These are phyloP conservation scores for Grallaria varia DNA, from an alignment of 2,113 vertebrate species.

Conservation along the genomic window DNA sequence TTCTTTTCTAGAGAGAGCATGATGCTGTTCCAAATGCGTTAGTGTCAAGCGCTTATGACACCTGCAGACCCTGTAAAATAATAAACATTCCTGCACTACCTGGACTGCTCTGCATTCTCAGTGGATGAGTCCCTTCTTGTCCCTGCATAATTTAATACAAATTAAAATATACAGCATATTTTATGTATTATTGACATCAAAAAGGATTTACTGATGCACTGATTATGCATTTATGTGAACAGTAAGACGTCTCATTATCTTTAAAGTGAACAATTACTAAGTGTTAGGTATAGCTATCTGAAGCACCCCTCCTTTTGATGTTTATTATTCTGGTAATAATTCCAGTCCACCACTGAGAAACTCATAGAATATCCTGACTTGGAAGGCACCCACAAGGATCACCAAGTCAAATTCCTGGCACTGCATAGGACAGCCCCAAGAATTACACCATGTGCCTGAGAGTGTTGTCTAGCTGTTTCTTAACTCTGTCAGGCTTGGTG, in stretches of 20 bases:
- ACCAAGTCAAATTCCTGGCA: rapidly evolving
- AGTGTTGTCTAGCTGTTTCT: neutral
- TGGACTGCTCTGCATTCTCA: neutral
- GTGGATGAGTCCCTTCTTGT: neutral
- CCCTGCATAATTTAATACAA: neutral
- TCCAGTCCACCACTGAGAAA: neutral
- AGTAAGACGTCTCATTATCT: neutral
- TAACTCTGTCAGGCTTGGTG: neutral
- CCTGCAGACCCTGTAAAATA: neutral
- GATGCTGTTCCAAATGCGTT: neutral
- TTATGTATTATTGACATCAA: neutral
- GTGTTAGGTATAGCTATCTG: neutral
- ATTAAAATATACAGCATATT: neutral
- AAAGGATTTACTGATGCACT: neutral
- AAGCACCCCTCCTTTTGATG: neutral
- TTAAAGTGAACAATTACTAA: neutral
- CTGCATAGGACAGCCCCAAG: neutral
- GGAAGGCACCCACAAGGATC: neutral
- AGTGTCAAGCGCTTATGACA: neutral
- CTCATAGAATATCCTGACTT: neutral
- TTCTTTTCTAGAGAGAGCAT: neutral
- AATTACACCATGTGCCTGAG: neutral
- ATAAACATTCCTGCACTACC: neutral
- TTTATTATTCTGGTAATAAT: neutral
- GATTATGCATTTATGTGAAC: neutral